Evolutionary conservation across 1,140 invertebrate genomes (phyloP).

Genomic region (Polypedilum vanderplanki): DNA sequence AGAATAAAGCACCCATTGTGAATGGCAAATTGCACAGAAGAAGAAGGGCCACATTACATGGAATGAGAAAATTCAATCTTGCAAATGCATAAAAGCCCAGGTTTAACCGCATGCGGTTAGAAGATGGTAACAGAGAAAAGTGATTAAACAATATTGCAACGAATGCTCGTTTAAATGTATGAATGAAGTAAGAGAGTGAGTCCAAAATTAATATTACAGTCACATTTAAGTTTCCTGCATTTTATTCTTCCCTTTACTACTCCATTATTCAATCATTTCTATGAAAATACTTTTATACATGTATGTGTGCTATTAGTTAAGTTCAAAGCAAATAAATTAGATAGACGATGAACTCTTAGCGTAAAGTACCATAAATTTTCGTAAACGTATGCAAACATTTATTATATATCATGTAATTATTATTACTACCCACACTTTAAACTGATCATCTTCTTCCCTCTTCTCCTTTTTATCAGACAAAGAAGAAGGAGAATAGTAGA

Average conservation of each 20-base stretch:
- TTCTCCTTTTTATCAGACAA: background rate
- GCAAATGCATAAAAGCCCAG: constrained; percentile 11
- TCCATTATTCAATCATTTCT: background rate
- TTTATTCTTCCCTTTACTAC: background rate
- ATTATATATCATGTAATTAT: constrained; percentile 20
- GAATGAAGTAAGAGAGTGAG: background rate
- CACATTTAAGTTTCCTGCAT: constrained; percentile 10
- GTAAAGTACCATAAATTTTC: constrained; percentile 19
- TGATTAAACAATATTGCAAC: constrained; percentile 2
- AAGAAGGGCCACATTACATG: background rate
- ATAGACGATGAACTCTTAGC: constrained; percentile 17
- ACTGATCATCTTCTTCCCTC: background rate
- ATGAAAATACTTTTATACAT: background rate
- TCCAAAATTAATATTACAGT: constrained; percentile 19
- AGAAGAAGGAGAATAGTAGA: background rate
- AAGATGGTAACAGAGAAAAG: constrained; percentile 7
- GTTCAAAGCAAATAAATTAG: constrained; percentile 7
- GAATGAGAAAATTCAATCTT: background rate
- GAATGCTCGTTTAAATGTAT: background rate
- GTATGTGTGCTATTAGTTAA: background rate
- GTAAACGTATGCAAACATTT: constrained; percentile 13
- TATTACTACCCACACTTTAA: constrained; percentile 17
- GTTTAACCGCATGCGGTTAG: constrained; percentile 14
- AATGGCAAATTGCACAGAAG: background rate
- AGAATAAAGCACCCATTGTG: too few species aligned